These are phyloP conservation scores for Acrocephalus arundinaceus DNA, from an alignment of 2,113 vertebrate genomes.

Conservation along the genomic window DNA sequence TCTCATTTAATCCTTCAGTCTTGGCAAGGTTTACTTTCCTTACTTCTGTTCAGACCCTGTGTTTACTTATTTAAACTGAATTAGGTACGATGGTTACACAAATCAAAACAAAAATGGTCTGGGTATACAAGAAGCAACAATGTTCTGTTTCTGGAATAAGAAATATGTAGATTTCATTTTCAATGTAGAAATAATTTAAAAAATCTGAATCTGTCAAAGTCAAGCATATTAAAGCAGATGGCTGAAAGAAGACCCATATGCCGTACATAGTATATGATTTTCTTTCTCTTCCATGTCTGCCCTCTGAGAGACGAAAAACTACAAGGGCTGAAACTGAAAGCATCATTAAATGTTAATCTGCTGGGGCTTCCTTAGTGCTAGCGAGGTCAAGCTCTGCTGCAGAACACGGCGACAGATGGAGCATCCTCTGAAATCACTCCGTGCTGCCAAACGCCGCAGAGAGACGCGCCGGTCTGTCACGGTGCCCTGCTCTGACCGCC, in stretches of 20 bases:
- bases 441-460: neutral
- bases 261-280: neutral
- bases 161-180: neutral
- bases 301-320: constrained; percentile 40
- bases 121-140: neutral
- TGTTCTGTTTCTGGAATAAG: neutral
- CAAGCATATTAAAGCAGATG: neutral
- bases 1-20: neutral
- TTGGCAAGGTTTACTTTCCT: neutral
- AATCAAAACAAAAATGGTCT: neutral
- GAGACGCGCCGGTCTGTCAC: neutral
- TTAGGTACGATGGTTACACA: neutral
- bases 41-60: neutral
- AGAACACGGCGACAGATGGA: constrained; percentile 61
- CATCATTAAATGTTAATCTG: constrained; percentile 69
- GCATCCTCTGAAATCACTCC: neutral
- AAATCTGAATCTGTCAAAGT: neutral
- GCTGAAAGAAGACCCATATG: neutral
- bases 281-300: neutral
- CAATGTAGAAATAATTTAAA: neutral
- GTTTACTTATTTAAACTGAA: neutral
- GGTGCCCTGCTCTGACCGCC: neutral
- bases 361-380: constrained; percentile 31
- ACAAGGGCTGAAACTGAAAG: constrained; percentile 49
- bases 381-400: constrained; percentile 36